Evolutionary conservation across 1,140 invertebrate species (phyloP).

Genomic region (Bilobella aurantiaca): DNA sequence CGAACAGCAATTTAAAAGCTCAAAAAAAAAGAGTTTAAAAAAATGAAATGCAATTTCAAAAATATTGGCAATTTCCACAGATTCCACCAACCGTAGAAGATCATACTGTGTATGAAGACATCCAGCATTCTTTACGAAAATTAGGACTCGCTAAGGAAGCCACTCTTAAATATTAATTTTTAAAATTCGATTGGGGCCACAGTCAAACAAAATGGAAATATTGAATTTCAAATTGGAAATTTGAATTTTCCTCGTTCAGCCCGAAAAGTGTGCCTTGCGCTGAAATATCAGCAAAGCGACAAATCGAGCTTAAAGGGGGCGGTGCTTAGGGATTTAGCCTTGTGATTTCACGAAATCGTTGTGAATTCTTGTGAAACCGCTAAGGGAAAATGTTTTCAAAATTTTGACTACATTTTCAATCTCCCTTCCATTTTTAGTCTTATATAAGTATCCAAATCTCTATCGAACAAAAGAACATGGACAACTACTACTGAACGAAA

Average conservation of each 20-base stretch:
- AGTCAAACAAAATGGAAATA: background rate
- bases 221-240: background rate
- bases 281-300: background rate
- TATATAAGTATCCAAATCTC: background rate
- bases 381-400: too few relatives aligned
- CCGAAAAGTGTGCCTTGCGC: background rate
- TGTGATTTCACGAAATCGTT: too few relatives aligned
- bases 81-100: constrained; percentile 81
- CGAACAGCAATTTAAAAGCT: background rate
- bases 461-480: background rate
- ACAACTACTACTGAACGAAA: background rate
- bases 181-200: background rate
- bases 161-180: background rate
- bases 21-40: background rate
- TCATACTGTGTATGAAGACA: constrained; percentile 63
- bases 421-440: background rate
- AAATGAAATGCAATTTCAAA: too few relatives aligned
- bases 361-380: too few relatives aligned
- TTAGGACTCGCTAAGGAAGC: constrained; percentile 49
- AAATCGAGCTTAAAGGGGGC: background rate
- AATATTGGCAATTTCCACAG: too few relatives aligned
- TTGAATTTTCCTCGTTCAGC: background rate
- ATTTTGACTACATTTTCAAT: too few relatives aligned
- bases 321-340: background rate
- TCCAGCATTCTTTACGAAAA: constrained; percentile 60